phyloP scores from a whole-genome alignment of 2,888 invertebrate genomes.

The Galeopsomyia nigrocyanea region DNA sequence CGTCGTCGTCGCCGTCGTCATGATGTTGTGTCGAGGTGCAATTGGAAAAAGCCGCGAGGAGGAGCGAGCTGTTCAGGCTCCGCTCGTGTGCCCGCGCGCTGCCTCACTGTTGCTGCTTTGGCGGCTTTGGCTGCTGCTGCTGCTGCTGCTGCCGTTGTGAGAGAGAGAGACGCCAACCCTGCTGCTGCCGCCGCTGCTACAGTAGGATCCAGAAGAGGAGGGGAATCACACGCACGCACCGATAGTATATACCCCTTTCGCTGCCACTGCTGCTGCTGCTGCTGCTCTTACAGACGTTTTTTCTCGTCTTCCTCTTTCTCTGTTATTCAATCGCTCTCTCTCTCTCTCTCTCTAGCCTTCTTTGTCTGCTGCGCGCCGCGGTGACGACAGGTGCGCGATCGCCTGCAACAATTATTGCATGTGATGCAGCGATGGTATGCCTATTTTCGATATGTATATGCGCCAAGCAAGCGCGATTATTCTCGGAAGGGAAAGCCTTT shows the following conservation, averaged over 20 bases:
- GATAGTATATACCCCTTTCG: background rate
- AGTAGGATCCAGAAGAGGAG: background rate
- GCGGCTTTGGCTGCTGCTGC: background rate
- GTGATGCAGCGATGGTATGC: too few relatives aligned
- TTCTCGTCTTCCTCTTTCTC: background rate
- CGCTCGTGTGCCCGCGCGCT: conserved; percentile 9
- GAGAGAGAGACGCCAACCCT: background rate
- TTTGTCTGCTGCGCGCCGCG: conserved; percentile 10
- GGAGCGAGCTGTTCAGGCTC: background rate
- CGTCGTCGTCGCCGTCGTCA: background rate
- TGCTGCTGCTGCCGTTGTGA: background rate
- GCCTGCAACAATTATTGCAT: background rate
- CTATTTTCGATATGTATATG: too few relatives aligned
- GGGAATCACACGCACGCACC: background rate
- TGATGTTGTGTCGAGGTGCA: conserved; percentile 24
- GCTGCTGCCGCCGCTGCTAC: background rate
- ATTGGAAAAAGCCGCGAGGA: conserved; percentile 38
- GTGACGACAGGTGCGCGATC: conserved; percentile 2
- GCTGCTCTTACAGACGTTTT: background rate
- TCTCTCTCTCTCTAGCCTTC: background rate
- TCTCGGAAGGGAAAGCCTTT: too few relatives aligned
- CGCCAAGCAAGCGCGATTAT: too few relatives aligned
- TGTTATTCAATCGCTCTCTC: background rate
- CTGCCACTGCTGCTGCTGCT: background rate
- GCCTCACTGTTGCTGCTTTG: conserved; percentile 4